Percentiles rank a stretch among this genome's conserved stretches.
Conservation (phyloP, 1,140 invertebrate genomes). For the Psix sp. region DNA sequence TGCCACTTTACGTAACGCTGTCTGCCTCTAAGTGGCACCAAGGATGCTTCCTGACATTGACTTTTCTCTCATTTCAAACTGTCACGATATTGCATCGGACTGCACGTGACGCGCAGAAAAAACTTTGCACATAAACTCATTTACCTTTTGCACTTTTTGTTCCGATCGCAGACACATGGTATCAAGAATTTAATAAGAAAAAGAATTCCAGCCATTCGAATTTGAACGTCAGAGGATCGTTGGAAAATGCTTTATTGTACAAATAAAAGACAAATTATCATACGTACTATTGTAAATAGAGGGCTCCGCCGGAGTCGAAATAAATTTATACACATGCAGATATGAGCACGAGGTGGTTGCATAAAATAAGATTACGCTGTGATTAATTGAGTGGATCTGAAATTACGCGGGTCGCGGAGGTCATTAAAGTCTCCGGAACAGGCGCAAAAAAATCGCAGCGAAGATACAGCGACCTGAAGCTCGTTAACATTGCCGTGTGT, state of each 20-base stretch:
- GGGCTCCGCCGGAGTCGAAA: constrained; percentile 19
- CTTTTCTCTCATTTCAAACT: constrained; percentile 54
- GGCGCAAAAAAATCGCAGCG: constrained; percentile 41
- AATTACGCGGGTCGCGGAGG: constrained; percentile 56
- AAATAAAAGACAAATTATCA: no score
- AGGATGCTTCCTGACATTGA: constrained; percentile 53
- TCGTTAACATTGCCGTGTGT: constrained; percentile 60
- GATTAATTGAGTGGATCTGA: constrained; percentile 57
- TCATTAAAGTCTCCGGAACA: constrained; percentile 53
- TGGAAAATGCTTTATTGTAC: no score
- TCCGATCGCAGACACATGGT: no score
- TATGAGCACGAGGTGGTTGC: constrained; percentile 38
- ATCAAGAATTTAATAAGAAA: no score
- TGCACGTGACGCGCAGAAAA: constrained; percentile 30
- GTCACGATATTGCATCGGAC: constrained; percentile 39
- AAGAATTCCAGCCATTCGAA: no score
- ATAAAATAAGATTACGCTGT: constrained; percentile 57
- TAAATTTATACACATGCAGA: constrained; percentile 43
- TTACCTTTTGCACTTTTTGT: constrained; percentile 19
- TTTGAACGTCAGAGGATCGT: no score
- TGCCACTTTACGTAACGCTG: constrained; percentile 60
- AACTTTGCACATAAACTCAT: constrained; percentile 49
- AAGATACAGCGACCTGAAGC: constrained; percentile 47
- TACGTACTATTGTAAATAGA: no score
- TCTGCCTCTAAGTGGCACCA: constrained; percentile 58